Base-by-base conservation (phyloP, 2,888 invertebrate species). In the Sarcophaga subvicina region DNA sequence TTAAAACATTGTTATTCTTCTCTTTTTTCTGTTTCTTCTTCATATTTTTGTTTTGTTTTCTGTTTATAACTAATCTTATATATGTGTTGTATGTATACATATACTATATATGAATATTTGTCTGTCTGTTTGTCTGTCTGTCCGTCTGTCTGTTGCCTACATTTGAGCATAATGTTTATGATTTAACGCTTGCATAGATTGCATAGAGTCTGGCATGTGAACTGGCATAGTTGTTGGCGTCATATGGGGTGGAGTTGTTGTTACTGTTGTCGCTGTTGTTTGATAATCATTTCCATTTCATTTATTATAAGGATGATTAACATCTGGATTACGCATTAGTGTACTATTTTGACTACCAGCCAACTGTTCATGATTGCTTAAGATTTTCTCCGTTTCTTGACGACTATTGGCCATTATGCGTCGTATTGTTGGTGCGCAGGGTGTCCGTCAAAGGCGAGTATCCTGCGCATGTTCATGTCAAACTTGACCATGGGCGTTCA, bases 401-500 rank as follows among this genome's bases (percentile, higher is more conserved):
- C 93, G 92, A 73, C 93, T 93, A 88, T 93, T 93, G 88, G 93
- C 93, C 93, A 93, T 93, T 88, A 93, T 93, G 75, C 93, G 91
- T 82, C 93, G 91, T 89, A 93, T 93, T 83, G 93, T 93, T 88
- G 93, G 93, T 86, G 93, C 93, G 93, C 93, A 93, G 91, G 93
- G 93, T 90, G 93, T 93, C 89, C 93, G 93, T 93, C 93, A 93
- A 89, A 93, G 93, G 86, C 93, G 92, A 94, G 94, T 95, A 94
- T 95, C 90, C 94, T 95, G 95, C 94, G 95, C 95, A 90, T 93
- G 93, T 92, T 94, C 94, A 94, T 95, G 95, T 97, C 96, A 97
- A 94, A 97, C 97, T 93, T 97, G 97, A 89, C 97, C 97, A 93
- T 97, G 97, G 25, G 96, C 97, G 93, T 97, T 97, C 94, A 96